Base-by-base conservation (phyloP, 2,113 vertebrate species). In the Ciconia maguari region DNA sequence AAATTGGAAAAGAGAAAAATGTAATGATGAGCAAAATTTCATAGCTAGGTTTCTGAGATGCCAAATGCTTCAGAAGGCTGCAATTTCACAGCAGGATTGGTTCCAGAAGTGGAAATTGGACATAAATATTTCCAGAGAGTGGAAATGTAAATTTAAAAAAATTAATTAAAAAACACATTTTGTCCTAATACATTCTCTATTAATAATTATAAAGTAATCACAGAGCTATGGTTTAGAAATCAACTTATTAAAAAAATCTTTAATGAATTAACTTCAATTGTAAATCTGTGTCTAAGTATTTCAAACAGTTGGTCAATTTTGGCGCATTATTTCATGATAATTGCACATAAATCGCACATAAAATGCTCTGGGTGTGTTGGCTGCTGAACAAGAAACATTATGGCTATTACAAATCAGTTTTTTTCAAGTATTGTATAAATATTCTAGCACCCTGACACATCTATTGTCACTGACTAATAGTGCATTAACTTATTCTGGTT, bases 291-390 rank as follows among this genome's bases (percentile, higher is more conserved):
- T 70, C 42, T 83, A 11, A 76, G 57, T 72, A 92, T 96, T 97
- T 96, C 81, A 94, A 97, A 91, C 75, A 75, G 90, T 95, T 97
- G 90, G 93, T 96, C 95, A 94, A 79, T 94, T 97, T 92, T 92
- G 70, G 57, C 90, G 76, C 87, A 92, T 91, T 96, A 95, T 75
- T 93, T 94, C 88, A 85, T 89, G 55, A 87, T 97, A 96, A 97
- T 92, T 97, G 80, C 94, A 44, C 36, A 84, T 64, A 69, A 96
- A 97, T 92, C 97, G 80, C 94, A 44, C 36, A 84, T 64, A 69
- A 97, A 96, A 97, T 74, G 65, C 72, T 82, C 87, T 68, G 75
- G 57, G 51, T 94, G 80, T 94, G 61, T 87, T 95, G 91, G 87
- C 95, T 71, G 82, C 69, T 65, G 68, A 93, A 90, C 76, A 88